Base-by-base conservation (phyloP, 2,797 vertebrate genomes). In the Tamandua tetradactyla region DNA sequence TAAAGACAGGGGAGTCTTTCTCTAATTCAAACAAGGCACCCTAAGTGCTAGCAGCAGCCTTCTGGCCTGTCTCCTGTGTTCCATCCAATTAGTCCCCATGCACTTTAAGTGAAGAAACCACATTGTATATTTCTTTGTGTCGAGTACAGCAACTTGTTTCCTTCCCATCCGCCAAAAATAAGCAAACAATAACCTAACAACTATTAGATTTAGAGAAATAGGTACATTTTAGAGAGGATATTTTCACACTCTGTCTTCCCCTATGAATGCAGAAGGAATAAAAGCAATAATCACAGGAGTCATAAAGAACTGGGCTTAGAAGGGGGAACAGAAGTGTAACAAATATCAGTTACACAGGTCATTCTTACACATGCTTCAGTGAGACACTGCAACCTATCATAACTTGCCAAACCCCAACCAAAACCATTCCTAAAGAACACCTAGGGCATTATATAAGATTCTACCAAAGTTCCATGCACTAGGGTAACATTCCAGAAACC, bases 201-300 rank as follows among this genome's bases (percentile, higher is more conserved):
- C 57, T 52, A 12, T 61, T 71, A 91, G 40, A 61, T 72, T 69
- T 82, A 59, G 47, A 75, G 88, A 87, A 91, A 66, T 32, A 1
- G 0, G 13, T 79, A 13, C 57, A 40, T 52, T 72, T 72, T 76
- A 87, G 40, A 66, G 25, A 83, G 5, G 7, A 52, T 75, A 44
- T 37, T 91, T 94, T 83, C 59, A 79, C 57, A 6, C 52, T 84
- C 15, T 62, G 27, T 75, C 35, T 71, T 93, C 69, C 42, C 22
- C 35, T 78, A 20, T 66, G 64, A 91, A 80, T 79, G 61, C 22
- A 93, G 18, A 35, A 87, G 35, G 84, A 79, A 4, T 57, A 89
- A 76, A 90, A 27, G n/a, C 25, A 62, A 32, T 64, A 59, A 37
- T 81, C 44, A 64, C 15, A 68, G 27, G 82, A 17, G 5, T 32